Percentiles rank a stretch among this genome's conserved stretches.
These are phyloP conservation scores for Cinclus mexicanus DNA, from an alignment of 2,113 vertebrate genomes.

Conservation along the genomic window DNA sequence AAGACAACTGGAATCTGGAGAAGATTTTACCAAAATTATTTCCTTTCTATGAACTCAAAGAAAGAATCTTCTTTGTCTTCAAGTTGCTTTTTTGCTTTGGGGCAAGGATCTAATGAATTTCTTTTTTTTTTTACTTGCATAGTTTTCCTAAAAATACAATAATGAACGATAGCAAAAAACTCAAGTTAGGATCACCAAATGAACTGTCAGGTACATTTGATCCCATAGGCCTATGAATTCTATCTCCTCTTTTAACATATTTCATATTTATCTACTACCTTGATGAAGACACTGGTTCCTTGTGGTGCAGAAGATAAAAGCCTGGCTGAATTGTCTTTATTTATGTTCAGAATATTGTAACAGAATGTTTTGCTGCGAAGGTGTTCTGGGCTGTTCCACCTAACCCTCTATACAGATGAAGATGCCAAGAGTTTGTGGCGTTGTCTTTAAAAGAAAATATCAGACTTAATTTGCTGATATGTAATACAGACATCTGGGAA, in stretches of 20 bases:
- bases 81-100: background rate
- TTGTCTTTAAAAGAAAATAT: background rate
- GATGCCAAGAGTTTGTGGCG: background rate
- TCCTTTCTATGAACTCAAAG: background rate
- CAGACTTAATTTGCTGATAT: background rate
- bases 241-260: background rate
- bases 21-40: background rate
- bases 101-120: background rate
- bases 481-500: background rate
- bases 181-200: background rate
- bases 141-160: background rate
- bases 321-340: background rate
- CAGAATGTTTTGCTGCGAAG: background rate
- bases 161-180: background rate
- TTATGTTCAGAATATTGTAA: background rate
- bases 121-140: background rate
- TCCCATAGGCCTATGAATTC: accelerated
- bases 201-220: background rate
- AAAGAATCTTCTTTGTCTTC: background rate
- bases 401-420: background rate
- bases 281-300: background rate
- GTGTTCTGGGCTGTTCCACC: background rate
- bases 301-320: background rate
- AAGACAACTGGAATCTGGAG: background rate
- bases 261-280: background rate